Evolutionary conservation across 2,113 vertebrate species (phyloP), one percentile per base, ranked within the genome.

Genomic region (Macquaria australasica): DNA sequence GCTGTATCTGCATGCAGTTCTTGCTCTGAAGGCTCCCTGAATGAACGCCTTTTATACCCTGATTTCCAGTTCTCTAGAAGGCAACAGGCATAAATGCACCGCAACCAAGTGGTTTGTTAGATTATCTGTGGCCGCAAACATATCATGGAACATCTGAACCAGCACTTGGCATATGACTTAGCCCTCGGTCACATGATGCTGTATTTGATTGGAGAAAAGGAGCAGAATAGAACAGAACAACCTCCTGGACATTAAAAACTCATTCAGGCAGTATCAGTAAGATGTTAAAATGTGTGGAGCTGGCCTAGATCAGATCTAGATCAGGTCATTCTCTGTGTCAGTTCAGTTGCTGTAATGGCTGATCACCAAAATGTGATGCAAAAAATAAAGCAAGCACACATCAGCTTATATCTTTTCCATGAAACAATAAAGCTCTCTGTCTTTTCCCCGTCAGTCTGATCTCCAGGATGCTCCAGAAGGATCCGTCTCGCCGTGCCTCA

Each of bases 401-500:
- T 2, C 28, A 1, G 2, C n/a, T 51, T 15, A 25, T 8, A n/a
- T 69, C 16, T 1, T 45, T 12, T 2, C 10, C 6, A 41, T 41
- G 1, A 70, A 83, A 62, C 67, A 43, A 14, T 73, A 14, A 73
- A 39, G 41, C 39, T 25, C 1, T 60, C 31, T 82, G 10, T 87
- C 41, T 85, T 63, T 60, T 70, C 56, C 14, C 31, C 14, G 2
- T 58, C 92, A 98, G 97, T 67, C 91, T 98, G 84, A 97, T 98
- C 92, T 95, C 96, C 72, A 96, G 93, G 88, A 98, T 98, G 97
- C 95, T 98, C 43, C 97, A 97, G 95, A 96, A 96, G 56, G 96
- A 97, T 78, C 97, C 97, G 0, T 93, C 87, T 73, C 71, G 76
- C 37, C 95, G 97, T 2, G 97, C 97, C 0, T 96, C 96, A 1